Percentiles rank a stretch among this genome's conserved stretches.
phyloP scores from a whole-genome alignment of 2,113 vertebrate genomes.

The Perca flavescens region DNA sequence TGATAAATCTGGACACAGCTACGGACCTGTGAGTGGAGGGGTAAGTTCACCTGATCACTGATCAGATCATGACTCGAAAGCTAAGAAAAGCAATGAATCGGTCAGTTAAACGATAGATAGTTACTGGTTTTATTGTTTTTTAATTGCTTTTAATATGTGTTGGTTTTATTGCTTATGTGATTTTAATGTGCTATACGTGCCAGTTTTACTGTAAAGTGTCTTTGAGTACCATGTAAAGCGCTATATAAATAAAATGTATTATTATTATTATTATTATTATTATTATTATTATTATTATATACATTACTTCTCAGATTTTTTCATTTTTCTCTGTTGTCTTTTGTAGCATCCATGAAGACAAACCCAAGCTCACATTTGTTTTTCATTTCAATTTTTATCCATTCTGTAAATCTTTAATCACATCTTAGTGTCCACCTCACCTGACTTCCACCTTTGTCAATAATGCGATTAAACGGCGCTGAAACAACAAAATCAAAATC shows the following conservation, averaged over 20 bases:
- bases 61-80: neutral
- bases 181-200: no score
- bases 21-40: slow-evolving; percentile 89
- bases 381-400: neutral
- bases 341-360: neutral
- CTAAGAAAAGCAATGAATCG: neutral
- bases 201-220: no score
- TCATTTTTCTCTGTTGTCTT: neutral
- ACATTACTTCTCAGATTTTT: no score
- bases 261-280: no score
- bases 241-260: no score
- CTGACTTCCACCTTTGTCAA: neutral
- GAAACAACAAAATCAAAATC: neutral
- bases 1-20: slow-evolving; percentile 90
- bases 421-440: neutral
- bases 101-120: neutral
- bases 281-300: no score
- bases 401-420: neutral
- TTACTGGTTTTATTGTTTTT: no score
- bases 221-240: no score
- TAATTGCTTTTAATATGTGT: no score
- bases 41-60: slow-evolving; percentile 80
- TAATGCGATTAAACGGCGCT: no score
- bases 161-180: no score
- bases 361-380: no score